A percentile compares a stretch with the other conserved stretches of the same genome.
These are phyloP conservation scores for Xenopus petersii DNA, from an alignment of 2,797 vertebrate species.

Conservation along the genomic window DNA sequence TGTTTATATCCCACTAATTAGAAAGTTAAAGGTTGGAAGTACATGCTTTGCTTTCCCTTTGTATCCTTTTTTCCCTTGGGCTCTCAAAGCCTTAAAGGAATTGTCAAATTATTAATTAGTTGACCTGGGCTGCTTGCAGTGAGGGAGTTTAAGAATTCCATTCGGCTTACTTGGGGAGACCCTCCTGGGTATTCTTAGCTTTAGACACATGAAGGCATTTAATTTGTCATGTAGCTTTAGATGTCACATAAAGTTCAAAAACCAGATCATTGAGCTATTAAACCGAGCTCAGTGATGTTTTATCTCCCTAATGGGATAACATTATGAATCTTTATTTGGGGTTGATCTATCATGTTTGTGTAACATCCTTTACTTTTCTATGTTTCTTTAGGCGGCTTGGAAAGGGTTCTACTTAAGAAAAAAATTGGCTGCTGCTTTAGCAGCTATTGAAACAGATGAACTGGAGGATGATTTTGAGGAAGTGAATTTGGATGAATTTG, in stretches of 20 bases:
- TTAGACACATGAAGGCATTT: conserved; percentile 83
- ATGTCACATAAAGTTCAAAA: conserved; percentile 98
- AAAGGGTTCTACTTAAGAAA: conserved; percentile 81
- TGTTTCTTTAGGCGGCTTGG: conserved; percentile 83
- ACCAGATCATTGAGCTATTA: conserved; percentile 89
- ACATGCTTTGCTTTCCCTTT: conserved; percentile 54
- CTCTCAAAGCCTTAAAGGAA: conserved; percentile 81
- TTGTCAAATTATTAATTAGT: conserved; percentile 89
- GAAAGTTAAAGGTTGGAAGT: conserved; percentile 56
- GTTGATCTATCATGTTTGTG: conserved; percentile 79
- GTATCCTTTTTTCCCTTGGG: conserved; percentile 64
- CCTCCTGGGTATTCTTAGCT: conserved; percentile 83
- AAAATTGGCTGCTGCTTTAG: conserved; percentile 79
- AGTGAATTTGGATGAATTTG: conserved; percentile 82
- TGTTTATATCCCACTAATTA: conserved; percentile 58
- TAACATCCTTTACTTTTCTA: conserved; percentile 69
- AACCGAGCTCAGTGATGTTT: conserved; percentile 84
- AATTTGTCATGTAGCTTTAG: conserved; percentile 88
- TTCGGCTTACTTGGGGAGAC: conserved; percentile 72
- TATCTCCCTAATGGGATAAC: conserved; percentile 94
- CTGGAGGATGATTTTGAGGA: conserved; percentile 83
- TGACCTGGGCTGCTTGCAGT: conserved; percentile 77
- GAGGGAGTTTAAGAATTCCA: conserved; percentile 84
- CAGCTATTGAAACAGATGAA: conserved; percentile 68
- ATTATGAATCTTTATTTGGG: conserved; percentile 79